phyloP scores from a whole-genome alignment of 92 coral and sea anemone species.

The Parazoanthus darwini region DNA sequence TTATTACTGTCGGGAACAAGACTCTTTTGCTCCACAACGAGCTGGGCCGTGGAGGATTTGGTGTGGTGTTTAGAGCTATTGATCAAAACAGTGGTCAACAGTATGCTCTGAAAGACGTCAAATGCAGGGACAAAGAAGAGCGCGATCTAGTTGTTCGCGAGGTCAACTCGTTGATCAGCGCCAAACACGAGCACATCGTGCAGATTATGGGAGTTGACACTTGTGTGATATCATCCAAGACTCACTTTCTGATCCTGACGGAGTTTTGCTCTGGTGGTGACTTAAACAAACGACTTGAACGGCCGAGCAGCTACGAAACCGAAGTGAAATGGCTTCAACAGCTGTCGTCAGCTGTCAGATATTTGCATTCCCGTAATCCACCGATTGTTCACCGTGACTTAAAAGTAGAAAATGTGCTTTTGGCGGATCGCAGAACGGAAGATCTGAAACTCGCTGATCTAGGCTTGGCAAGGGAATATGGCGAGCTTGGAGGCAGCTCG shows the following conservation, averaged over 20 bases:
- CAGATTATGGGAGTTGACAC: slow-evolving; percentile 40
- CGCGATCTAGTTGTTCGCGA: slow-evolving; percentile 36
- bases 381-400: slow-evolving; percentile 49
- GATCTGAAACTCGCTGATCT: slow-evolving; percentile 39
- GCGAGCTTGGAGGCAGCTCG: slow-evolving; percentile 15
- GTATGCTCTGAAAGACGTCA: slow-evolving; percentile 50
- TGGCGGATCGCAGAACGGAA: slow-evolving; percentile 5
- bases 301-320: slow-evolving; percentile 23
- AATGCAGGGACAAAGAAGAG: slow-evolving; percentile 34
- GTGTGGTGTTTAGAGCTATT: slow-evolving; percentile 44
- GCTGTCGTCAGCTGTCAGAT: slow-evolving; percentile 31
- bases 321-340: slow-evolving; percentile 45
- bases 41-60: slow-evolving; percentile 54
- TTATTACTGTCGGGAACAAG: background rate
- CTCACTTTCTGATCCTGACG: slow-evolving; percentile 29
- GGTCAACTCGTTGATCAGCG: slow-evolving; percentile 32
- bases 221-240: background rate
- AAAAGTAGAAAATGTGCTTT: slow-evolving; percentile 43
- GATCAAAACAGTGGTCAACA: slow-evolving; percentile 3
- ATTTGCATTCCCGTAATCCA: slow-evolving; percentile 42
- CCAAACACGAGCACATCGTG: slow-evolving; percentile 43
- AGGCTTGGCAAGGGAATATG: slow-evolving; percentile 35
- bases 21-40: background rate
- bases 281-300: slow-evolving; percentile 44
- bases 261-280: slow-evolving; percentile 55